These are phyloP conservation scores for Atherix ibis DNA, from an alignment of 2,888 invertebrate genomes.

Conservation along the genomic window DNA sequence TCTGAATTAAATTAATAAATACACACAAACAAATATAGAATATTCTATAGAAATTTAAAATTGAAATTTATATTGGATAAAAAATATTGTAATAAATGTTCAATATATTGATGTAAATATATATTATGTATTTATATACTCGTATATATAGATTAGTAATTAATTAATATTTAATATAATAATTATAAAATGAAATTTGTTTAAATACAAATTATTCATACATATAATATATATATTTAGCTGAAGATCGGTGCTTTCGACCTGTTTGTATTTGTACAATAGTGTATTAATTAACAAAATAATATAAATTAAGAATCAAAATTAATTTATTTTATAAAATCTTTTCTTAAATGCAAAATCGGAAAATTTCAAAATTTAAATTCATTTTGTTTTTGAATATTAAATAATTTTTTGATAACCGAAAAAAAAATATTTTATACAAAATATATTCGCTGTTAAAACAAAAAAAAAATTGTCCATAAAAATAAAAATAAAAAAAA, in stretches of 20 bases:
- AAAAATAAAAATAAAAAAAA: no score
- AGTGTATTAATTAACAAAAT: constrained; percentile 14
- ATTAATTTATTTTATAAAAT: no score
- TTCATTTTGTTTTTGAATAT: constrained; percentile 7
- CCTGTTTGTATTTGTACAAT: constrained; percentile 33
- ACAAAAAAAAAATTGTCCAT: constrained; percentile 6
- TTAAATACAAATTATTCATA: constrained; percentile 16
- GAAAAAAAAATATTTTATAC: constrained; percentile 6
- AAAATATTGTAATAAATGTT: background rate
- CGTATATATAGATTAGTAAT: no score
- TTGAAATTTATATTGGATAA: background rate
- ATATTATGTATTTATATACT: no score
- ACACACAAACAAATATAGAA: no score
- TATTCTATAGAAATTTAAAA: no score
- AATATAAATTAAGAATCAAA: constrained; percentile 4
- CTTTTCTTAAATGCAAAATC: no score
- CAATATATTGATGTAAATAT: no score
- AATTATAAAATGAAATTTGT: constrained; percentile 14
- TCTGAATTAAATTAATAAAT: no score
- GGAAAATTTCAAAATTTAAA: no score
- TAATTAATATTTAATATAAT: background rate
- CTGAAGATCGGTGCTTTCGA: constrained; percentile 36
- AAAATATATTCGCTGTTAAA: constrained; percentile 7
- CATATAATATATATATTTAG: no score
- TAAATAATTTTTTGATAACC: constrained; percentile 8